Evolutionary conservation across 2,113 vertebrate genomes (phyloP).

Genomic region (Micronycteris hirsuta): DNA sequence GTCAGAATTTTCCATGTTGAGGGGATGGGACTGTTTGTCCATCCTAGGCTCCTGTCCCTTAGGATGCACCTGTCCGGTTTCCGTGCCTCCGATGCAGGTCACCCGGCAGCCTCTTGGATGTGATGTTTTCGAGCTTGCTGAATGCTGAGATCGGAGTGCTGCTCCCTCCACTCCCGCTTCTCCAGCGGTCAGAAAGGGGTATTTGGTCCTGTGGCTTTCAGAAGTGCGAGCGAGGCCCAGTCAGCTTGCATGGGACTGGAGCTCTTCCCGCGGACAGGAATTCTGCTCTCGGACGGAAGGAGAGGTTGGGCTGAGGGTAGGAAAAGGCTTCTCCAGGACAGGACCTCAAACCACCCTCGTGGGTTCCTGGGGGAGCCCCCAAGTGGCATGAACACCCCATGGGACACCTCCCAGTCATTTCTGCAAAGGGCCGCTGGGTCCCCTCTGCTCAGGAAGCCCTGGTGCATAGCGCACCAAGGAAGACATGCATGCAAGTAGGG

Average conservation of each 20-base stretch:
- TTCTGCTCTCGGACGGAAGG: background rate
- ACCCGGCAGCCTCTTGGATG: background rate
- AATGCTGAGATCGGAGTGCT: too few relatives aligned
- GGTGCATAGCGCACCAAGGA: background rate
- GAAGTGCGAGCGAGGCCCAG: background rate
- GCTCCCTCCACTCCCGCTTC: background rate
- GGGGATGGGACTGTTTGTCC: accelerated
- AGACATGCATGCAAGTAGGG: accelerated
- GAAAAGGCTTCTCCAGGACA: background rate
- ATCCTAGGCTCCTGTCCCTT: background rate
- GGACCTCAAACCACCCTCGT: background rate
- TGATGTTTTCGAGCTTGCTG: background rate
- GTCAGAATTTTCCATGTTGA: background rate
- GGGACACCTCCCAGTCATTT: background rate
- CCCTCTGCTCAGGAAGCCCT: background rate
- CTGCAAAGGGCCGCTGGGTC: background rate
- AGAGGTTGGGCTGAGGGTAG: background rate
- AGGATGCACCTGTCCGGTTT: background rate
- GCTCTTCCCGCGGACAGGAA: background rate
- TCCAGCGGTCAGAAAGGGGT: background rate
- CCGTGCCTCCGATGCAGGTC: background rate
- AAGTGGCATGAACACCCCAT: accelerated
- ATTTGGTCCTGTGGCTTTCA: background rate
- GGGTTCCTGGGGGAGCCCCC: background rate
- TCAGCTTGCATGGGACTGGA: background rate